These are phyloP conservation scores for Xestia rhomboidea DNA, from an alignment of 2,888 invertebrate genomes.

Conservation along the genomic window DNA sequence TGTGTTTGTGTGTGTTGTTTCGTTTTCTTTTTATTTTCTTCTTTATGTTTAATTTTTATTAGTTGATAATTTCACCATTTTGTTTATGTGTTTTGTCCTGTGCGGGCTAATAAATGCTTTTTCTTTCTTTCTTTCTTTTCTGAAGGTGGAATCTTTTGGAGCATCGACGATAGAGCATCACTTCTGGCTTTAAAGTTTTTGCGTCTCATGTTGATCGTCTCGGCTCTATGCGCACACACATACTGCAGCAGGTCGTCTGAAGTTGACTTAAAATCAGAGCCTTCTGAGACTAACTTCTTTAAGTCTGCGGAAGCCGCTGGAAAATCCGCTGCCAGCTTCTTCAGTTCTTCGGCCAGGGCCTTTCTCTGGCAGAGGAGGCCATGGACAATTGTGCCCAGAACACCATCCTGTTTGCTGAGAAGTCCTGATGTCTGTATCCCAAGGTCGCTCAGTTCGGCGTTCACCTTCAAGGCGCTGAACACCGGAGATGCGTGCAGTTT, in stretches of 20 bases:
- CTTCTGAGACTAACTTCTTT: slow-evolving; percentile 24
- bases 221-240: slow-evolving; percentile 51
- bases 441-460: slow-evolving; percentile 40
- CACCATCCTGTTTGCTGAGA: slow-evolving; percentile 42
- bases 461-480: slow-evolving; percentile 49
- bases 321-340: slow-evolving; percentile 17
- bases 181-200: slow-evolving; percentile 24
- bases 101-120: no score
- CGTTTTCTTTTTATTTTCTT: no score
- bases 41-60: no score
- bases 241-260: slow-evolving; percentile 55
- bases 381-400: slow-evolving; percentile 50
- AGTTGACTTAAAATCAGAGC: slow-evolving; percentile 27
- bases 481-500: slow-evolving; percentile 50
- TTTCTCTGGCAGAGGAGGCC: slow-evolving; percentile 44
- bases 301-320: slow-evolving; percentile 24
- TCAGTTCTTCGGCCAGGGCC: slow-evolving; percentile 32
- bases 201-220: slow-evolving; percentile 45
- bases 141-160: slow-evolving; percentile 9
- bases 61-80: no score
- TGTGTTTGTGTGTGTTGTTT: no score
- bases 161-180: slow-evolving; percentile 17
- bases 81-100: no score
- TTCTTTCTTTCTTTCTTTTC: no score
- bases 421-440: slow-evolving; percentile 15